Base-by-base conservation (phyloP, 2,113 vertebrate genomes). In the Megaceryle maxima region DNA sequence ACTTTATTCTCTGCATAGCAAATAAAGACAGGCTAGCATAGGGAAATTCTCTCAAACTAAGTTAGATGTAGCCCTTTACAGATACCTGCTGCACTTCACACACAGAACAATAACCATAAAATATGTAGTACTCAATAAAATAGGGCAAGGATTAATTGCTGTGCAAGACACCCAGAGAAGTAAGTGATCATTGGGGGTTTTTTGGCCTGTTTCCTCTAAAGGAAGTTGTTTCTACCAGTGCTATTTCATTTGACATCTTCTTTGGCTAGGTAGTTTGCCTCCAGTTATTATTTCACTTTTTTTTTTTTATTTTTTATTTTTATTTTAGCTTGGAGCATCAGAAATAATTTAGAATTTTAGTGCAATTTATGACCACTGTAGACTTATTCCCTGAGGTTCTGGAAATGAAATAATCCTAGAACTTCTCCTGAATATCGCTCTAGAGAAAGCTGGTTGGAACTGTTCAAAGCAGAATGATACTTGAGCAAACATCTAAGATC, bases 351-450 rank as follows among this genome's bases (percentile, higher is more conserved):
- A 60, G 31, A 80, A n/a, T 77, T 41, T 73, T 43, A 84, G 9
- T 20, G 5, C 2, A 22, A 31, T 83, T 57, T 79, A 22, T 20
- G 53, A 2, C 0, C 70, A 33, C 2, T 0, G 48, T 63, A 3
- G 12, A 3, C 22, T 90, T 62, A 55, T 39, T 1, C 5, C 6
- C 26, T 29, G 4, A 50, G 2, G 51, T 85, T 72, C 41, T 74
- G 22, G 29, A 94, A 89, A 84, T 43, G 0, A 39, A 81, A 62
- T 60, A 53, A 51, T 60, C 13, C 7, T 56, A 46, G 8, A 28
- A 64, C 16, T 13, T 35, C 46, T 19, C 6, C 17, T 74, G 26
- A 62, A 9, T 44, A 21, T 43, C 39, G 1, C 18, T 66, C 21
- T 48, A 31, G 24, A 81, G 17, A 70, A 77, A 55, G 10, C 5